Base-by-base conservation (phyloP, 2,113 vertebrate genomes). In the Callionymus lyra region DNA sequence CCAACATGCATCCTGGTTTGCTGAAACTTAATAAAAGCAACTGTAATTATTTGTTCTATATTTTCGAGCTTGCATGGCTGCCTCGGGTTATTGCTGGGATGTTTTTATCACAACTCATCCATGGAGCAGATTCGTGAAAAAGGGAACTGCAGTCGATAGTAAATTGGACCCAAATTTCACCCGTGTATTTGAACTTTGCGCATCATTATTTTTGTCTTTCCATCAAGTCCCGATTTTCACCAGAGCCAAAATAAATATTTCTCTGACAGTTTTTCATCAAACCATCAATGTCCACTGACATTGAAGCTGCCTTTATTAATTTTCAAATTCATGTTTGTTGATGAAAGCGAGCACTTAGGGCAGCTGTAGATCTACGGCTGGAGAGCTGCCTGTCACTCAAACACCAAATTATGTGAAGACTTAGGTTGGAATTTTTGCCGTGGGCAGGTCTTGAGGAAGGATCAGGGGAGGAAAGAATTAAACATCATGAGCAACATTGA, bases 191-290 rank as follows among this genome's bases (percentile, higher is more conserved):
- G 47, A 39, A 27, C 21, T 27, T 27, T 27, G 21, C 21, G 19
- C 43, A 21, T 48, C 32, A 40, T 57, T 44, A 53, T 41, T 54
- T 47, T 43, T 42, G 46, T 4, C 31, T 44, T 56, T 21, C 12
- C 27, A 31, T 31, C n/a, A 44, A 33, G 50, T 35, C 46, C 45
- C 31, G 46, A 43, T 16, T 31, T 13, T 18, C 38, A 19, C 5
- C 27, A 13, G 34, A 31, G 6, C 52, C 45, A 36, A 56, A 59
- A 56, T 51, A 45, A 52, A 69, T 38, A 59, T 33, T 38, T 49
- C 21, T 8, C 47, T 41, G 47, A 18, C 27, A 40, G 4, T 5
- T 27, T 27, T 27, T 27, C 21, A 27, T 27, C 21, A 8, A 27
- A 4, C 21, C 21, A 8, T 27, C 34, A 17, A 39, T 56, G 36